phyloP scores from a whole-genome alignment of 2,113 vertebrate genomes.

The Fregetta grallaria region DNA sequence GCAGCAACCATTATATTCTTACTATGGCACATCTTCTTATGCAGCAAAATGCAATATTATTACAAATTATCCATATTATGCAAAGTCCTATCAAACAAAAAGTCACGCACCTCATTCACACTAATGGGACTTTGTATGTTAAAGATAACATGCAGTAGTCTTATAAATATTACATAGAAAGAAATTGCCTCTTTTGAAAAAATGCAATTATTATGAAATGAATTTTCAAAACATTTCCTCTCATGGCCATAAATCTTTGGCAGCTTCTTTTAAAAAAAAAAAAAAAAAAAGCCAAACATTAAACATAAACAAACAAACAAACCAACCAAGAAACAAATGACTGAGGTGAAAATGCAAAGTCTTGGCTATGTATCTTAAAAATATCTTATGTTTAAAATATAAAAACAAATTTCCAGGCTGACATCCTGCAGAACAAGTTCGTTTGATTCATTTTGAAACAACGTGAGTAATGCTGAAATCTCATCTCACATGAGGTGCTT shows the following conservation, averaged over 20 bases:
- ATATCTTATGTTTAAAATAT: not conserved
- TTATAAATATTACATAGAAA: conserved; percentile 36
- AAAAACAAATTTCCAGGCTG: not conserved
- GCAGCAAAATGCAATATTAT: conserved; percentile 55
- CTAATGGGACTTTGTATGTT: conserved; percentile 46
- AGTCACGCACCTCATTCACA: conserved; percentile 43
- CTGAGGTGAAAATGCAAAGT: not conserved
- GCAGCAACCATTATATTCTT: conserved; percentile 33
- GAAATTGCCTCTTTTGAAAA: conserved; percentile 17
- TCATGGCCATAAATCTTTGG: not conserved
- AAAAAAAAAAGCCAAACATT: not conserved
- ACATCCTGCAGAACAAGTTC: not conserved
- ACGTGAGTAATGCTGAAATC: not conserved
- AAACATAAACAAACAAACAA: not conserved
- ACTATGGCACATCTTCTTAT: conserved; percentile 27
- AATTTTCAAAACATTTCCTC: conserved; percentile 34
- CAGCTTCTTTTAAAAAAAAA: not conserved
- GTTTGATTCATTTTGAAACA: not conserved
- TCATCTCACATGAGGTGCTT: not conserved
- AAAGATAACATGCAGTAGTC: conserved; percentile 45
- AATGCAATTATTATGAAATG: not conserved
- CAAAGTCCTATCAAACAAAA: conserved; percentile 65
- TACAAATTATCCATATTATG: conserved; percentile 67
- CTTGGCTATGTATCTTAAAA: not conserved
- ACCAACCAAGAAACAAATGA: not conserved